A percentile compares a stretch with the other conserved stretches of the same genome.
Conservation (phyloP, 2,888 invertebrate genomes). For the Clusia tigrina region DNA sequence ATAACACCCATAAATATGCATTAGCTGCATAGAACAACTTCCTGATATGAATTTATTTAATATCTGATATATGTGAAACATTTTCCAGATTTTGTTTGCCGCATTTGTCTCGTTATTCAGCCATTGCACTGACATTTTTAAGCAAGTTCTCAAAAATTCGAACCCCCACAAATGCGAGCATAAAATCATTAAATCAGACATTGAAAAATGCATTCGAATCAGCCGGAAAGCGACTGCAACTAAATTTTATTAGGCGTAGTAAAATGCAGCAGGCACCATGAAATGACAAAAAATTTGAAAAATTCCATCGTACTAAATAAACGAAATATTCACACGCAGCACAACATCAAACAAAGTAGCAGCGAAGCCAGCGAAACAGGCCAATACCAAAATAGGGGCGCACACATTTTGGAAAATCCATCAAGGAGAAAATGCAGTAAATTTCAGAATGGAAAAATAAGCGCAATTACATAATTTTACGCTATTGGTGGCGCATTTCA, state of each 20-base stretch:
- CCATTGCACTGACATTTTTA: too few species aligned
- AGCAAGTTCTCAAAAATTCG: background rate
- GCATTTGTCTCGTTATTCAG: too few species aligned
- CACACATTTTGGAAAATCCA: background rate
- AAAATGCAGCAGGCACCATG: background rate
- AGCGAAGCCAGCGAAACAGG: background rate
- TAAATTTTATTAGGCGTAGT: background rate
- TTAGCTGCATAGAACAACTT: too few species aligned
- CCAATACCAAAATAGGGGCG: too few species aligned
- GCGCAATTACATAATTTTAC: conserved; percentile 4
- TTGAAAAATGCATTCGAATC: background rate
- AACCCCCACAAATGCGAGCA: background rate
- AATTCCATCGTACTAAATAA: too few species aligned
- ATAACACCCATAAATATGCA: too few species aligned
- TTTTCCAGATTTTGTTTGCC: too few species aligned
- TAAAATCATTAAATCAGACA: background rate
- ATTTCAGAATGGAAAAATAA: background rate
- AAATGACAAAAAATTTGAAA: too few species aligned
- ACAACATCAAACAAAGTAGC: background rate
- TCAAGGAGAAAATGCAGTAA: background rate
- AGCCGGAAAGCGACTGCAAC: background rate
- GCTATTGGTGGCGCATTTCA: background rate
- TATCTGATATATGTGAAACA: too few species aligned
- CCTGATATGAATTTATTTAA: too few species aligned
- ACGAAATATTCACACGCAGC: too few species aligned